A percentile compares a stretch with the other conserved stretches of the same genome.
phyloP scores from a whole-genome alignment of 2,113 vertebrate species.

The Oryzias celebensis region DNA sequence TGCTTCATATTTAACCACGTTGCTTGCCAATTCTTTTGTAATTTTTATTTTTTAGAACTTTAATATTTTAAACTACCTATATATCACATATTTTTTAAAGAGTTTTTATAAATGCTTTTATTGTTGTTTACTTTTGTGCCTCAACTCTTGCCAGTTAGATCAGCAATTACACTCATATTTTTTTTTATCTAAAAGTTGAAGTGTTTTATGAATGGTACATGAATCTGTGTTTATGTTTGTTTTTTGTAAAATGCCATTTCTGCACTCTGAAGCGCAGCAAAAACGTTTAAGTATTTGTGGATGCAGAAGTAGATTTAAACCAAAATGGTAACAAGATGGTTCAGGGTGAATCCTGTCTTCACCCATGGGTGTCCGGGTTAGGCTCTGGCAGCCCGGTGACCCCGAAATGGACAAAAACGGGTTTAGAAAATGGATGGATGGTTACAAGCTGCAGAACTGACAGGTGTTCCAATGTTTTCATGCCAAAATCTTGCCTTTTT shows the following conservation, averaged over 20 bases:
- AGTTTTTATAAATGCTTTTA: neutral
- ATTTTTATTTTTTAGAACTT: neutral
- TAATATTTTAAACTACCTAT: neutral
- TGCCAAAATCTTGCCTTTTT: neutral
- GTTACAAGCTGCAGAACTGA: neutral
- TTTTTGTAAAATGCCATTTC: neutral
- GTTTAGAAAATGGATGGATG: too few species aligned
- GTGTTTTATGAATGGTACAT: neutral
- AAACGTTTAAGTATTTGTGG: neutral
- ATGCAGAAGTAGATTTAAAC: neutral
- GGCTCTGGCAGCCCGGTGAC: too few species aligned
- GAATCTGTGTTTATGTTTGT: neutral
- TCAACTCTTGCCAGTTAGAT: conserved; percentile 24
- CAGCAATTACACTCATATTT: neutral
- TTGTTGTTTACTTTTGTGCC: conserved; percentile 20
- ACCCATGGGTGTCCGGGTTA: too few species aligned
- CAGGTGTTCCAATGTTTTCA: neutral
- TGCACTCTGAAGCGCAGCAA: conserved; percentile 1
- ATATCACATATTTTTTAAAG: neutral
- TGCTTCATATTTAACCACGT: conserved; percentile 7
- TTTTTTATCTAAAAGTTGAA: neutral
- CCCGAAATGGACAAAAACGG: too few species aligned
- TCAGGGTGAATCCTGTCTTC: too few species aligned
- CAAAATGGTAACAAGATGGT: neutral
- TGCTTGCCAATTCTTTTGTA: conserved; percentile 10